These are phyloP conservation scores for Cerastis leucographa DNA, from an alignment of 2,888 invertebrate genomes.

Conservation along the genomic window DNA sequence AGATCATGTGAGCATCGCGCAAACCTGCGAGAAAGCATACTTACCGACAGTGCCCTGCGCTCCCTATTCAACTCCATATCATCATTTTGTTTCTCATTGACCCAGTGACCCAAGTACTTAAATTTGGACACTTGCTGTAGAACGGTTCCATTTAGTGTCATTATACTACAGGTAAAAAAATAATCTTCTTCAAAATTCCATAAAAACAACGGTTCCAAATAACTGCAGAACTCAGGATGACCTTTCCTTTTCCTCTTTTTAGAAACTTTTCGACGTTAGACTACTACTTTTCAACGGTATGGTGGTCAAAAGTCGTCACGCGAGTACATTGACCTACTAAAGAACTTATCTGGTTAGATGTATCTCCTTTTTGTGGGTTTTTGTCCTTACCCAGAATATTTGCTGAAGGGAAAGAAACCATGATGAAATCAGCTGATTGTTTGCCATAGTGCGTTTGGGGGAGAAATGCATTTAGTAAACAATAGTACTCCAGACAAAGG, in stretches of 20 bases:
- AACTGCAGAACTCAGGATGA: background rate
- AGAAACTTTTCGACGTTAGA: background rate
- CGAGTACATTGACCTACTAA: constrained; percentile 67
- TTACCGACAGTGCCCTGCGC: no score
- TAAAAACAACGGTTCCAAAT: background rate
- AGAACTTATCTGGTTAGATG: constrained; percentile 67
- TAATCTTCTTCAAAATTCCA: background rate
- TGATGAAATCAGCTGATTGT: constrained; percentile 29
- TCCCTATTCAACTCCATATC: no score
- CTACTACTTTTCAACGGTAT: constrained; percentile 7
- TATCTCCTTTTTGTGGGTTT: constrained; percentile 58
- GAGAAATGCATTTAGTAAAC: constrained; percentile 31
- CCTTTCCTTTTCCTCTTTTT: background rate
- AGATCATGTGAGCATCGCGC: no score
- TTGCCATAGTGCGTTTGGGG: constrained; percentile 5
- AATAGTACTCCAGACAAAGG: constrained; percentile 5
- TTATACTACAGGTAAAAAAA: background rate
- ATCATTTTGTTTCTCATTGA: no score
- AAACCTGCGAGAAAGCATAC: no score
- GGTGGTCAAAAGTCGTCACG: constrained; percentile 44
- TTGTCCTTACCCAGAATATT: constrained; percentile 49
- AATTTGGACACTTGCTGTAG: no score
- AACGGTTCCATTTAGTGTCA: no score
- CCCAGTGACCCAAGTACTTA: no score
- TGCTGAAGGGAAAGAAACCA: constrained; percentile 27